These are phyloP conservation scores for Eupsilia transversa DNA, from an alignment of 2,888 invertebrate species.

Conservation along the genomic window DNA sequence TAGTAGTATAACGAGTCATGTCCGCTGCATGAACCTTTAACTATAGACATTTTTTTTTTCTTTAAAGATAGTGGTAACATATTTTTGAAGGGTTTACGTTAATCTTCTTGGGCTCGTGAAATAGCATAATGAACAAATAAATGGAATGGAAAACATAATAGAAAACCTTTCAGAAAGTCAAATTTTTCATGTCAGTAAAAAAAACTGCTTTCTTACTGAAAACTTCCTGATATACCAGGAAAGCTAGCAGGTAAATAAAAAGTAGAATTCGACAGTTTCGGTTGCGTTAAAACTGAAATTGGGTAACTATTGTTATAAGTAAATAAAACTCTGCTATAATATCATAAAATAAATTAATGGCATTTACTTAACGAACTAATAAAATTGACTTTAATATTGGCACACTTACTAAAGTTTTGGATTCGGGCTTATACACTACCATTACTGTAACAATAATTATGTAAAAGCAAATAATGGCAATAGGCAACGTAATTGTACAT, in stretches of 20 bases:
- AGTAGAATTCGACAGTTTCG: too few species aligned
- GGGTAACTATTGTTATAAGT: slow-evolving; percentile 3
- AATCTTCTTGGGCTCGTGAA: background rate
- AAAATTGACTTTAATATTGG: background rate
- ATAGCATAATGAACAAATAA: background rate
- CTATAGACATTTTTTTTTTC: too few species aligned
- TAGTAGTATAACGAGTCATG: background rate
- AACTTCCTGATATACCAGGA: too few species aligned
- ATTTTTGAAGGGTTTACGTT: background rate
- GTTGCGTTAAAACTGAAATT: too few species aligned
- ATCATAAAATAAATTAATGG: slow-evolving; percentile 47
- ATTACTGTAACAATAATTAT: background rate
- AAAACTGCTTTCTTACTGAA: too few species aligned
- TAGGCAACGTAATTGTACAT: background rate
- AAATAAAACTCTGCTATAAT: slow-evolving; percentile 24
- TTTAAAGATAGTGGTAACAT: background rate
- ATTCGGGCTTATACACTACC: background rate
- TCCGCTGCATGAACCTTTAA: too few species aligned
- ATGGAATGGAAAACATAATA: too few species aligned
- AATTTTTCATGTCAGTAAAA: too few species aligned
- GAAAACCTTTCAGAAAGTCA: too few species aligned
- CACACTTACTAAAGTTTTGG: background rate
- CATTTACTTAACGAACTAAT: slow-evolving; percentile 31
- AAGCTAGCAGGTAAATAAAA: too few species aligned
- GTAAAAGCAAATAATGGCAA: background rate